phyloP scores from a whole-genome alignment of 2,888 invertebrate species.

The Tuberolachnus salignus region DNA sequence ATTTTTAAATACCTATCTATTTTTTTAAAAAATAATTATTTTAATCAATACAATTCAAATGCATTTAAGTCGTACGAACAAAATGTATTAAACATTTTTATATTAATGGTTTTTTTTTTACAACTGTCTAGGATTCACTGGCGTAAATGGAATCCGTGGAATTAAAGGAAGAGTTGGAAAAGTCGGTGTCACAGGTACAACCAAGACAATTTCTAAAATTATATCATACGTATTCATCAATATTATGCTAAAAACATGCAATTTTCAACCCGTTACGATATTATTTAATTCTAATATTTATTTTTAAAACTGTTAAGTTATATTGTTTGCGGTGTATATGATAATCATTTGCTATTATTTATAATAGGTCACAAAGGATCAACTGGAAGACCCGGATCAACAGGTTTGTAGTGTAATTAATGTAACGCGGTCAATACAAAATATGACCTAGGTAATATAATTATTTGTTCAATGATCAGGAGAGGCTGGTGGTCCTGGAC shows the following conservation, averaged over 20 bases:
- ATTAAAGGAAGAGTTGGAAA: constrained; percentile 63
- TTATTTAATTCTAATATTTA: too few species aligned
- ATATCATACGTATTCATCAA: too few species aligned
- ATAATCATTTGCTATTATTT: background rate
- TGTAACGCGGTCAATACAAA: constrained; percentile 8
- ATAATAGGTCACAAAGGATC: constrained; percentile 35
- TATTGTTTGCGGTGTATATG: too few species aligned
- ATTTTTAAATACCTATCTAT: too few species aligned
- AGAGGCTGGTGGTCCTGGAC: constrained; percentile 61
- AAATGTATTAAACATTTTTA: too few species aligned
- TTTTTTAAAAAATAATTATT: background rate
- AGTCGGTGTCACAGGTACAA: constrained; percentile 57
- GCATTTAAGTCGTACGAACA: too few species aligned
- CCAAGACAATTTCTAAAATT: too few species aligned
- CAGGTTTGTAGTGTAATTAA: constrained; percentile 40
- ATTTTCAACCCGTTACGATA: too few species aligned
- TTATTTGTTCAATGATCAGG: constrained; percentile 14
- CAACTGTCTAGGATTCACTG: constrained; percentile 32
- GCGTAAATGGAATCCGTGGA: constrained; percentile 59
- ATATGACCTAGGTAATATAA: background rate
- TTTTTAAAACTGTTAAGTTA: too few species aligned
- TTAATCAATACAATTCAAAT: background rate
- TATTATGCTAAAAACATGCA: too few species aligned
- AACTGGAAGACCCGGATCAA: constrained; percentile 41
- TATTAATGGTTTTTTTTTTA: background rate